Percentiles rank a stretch among this genome's conserved stretches.
Evolutionary conservation across 2,797 vertebrate species (phyloP).

Genomic region (Australoheros facetus): DNA sequence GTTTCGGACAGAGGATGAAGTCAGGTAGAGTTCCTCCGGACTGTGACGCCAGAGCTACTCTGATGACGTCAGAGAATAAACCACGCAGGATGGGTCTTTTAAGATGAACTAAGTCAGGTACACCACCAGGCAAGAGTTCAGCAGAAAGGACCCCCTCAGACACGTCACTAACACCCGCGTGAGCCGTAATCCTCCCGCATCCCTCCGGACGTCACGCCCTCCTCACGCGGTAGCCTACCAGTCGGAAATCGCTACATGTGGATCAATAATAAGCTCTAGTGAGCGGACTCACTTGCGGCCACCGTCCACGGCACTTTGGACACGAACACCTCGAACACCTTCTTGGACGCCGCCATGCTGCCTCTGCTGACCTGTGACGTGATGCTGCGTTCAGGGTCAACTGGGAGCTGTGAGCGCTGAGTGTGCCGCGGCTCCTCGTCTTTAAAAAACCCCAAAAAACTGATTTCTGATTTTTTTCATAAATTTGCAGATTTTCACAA

Average conservation of each 20-base stretch:
- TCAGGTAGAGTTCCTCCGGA: not conserved
- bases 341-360: conserved; percentile 74
- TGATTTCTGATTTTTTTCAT: no score
- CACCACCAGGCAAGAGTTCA: no score
- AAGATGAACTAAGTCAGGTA: not conserved
- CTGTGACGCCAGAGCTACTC: no score
- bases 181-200: not conserved
- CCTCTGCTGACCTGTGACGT: conserved; percentile 33
- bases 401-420: not conserved
- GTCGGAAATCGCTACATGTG: not conserved
- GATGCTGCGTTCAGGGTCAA: not conserved
- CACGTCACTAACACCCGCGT: not conserved
- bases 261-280: no score
- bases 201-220: no score
- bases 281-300: conserved; percentile 67
- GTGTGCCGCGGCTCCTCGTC: no score
- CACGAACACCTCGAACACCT: conserved; percentile 76
- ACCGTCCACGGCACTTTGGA: conserved; percentile 81
- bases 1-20: not conserved
- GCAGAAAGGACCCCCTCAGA: not conserved
- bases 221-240: not conserved
- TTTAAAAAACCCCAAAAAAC: no score
- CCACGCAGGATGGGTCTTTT: no score
- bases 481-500: no score
- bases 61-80: no score